These are phyloP conservation scores for Steinernema hermaphroditum DNA, from an alignment of 2,888 invertebrate species.

Conservation along the genomic window DNA sequence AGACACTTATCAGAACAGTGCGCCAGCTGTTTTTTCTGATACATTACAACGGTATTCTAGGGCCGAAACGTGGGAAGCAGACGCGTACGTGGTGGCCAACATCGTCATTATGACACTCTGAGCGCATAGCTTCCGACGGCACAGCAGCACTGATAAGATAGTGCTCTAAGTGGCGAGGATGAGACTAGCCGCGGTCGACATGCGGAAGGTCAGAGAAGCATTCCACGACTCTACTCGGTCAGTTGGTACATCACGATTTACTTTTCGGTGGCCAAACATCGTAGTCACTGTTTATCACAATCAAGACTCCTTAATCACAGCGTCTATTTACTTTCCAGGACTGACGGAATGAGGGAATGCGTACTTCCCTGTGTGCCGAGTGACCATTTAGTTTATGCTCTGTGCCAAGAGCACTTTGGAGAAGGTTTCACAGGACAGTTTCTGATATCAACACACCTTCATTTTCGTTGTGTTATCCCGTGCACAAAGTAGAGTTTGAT, in stretches of 20 bases:
- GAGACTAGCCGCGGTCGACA: background rate
- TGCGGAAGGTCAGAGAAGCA: slow-evolving; percentile 10
- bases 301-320: background rate
- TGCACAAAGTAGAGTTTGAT: too few species aligned
- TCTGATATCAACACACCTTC: too few species aligned
- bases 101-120: background rate
- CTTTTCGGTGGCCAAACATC: slow-evolving; percentile 14
- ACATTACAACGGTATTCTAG: too few species aligned
- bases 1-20: background rate
- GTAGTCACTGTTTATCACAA: slow-evolving; percentile 22
- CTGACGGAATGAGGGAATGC: background rate
- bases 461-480: too few species aligned
- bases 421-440: too few species aligned
- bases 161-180: background rate
- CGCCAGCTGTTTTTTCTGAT: too few species aligned
- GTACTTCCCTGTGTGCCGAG: too few species aligned
- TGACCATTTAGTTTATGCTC: too few species aligned
- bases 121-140: background rate
- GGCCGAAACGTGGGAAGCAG: too few species aligned
- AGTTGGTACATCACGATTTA: background rate
- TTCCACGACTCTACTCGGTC: background rate
- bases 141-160: slow-evolving; percentile 1
- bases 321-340: background rate
- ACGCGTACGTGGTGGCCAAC: too few species aligned
- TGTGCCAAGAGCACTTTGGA: too few species aligned